Evolutionary conservation across 2,113 vertebrate species (phyloP).

Genomic region (Macaca mulatta): DNA sequence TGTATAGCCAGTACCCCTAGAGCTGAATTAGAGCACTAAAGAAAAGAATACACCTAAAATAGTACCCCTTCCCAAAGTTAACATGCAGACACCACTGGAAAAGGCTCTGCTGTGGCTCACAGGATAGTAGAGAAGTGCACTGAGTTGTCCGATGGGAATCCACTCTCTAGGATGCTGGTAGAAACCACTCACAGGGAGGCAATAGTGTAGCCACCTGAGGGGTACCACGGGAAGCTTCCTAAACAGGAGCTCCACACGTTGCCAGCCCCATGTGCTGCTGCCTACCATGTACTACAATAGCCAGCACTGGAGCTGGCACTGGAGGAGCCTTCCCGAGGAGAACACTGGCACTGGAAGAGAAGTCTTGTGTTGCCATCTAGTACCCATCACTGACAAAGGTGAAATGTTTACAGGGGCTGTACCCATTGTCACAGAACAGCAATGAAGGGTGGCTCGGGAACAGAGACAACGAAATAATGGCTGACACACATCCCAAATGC

Average conservation of each 20-base stretch:
- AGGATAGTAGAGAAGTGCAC: not conserved
- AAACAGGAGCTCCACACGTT: not conserved
- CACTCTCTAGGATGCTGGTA: not conserved
- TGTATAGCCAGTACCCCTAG: too few species aligned
- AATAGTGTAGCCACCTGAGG: not conserved
- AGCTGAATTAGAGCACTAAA: not conserved
- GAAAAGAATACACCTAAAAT: not conserved
- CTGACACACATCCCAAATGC: not conserved
- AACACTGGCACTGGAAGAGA: not conserved
- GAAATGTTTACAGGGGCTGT: not conserved
- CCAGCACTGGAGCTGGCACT: not conserved
- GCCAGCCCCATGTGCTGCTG: not conserved
- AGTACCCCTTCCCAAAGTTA: not conserved
- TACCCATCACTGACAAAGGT: not conserved
- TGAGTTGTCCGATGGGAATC: not conserved
- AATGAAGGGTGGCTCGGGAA: too few species aligned
- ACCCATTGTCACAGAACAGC: too few species aligned
- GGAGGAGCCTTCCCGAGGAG: not conserved
- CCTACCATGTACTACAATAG: rapidly evolving
- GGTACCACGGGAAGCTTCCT: not conserved
- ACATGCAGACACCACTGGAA: not conserved
- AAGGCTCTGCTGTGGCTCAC: too few species aligned
- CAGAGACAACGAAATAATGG: not conserved
- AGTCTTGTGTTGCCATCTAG: too few species aligned
- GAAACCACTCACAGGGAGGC: not conserved